Conservation (phyloP, 2,113 vertebrate species). For the Lagenorhynchus albirostris region DNA sequence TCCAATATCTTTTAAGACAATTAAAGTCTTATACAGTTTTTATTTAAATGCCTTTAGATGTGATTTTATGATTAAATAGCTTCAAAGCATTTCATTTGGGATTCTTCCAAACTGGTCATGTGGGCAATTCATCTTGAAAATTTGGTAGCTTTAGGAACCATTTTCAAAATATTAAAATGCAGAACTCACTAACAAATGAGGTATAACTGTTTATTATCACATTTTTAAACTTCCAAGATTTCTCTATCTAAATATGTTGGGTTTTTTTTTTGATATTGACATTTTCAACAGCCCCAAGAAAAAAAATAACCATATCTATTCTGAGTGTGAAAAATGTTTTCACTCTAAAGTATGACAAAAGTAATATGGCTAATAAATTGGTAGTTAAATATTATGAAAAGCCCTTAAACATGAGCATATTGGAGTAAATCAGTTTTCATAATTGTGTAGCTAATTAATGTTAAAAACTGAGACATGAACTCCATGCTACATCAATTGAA, state of each 20-base stretch:
- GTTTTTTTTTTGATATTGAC: background rate
- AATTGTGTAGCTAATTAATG: background rate
- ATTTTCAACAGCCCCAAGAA: background rate
- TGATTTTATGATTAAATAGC: background rate
- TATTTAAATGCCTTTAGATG: background rate
- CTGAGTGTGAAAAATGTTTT: conserved; percentile 2
- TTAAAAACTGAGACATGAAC: background rate
- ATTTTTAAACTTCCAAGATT: conserved; percentile 6
- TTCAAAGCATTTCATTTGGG: background rate
- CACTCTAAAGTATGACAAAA: conserved; percentile 18
- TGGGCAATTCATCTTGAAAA: conserved; percentile 23
- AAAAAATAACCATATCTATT: conserved; percentile 10
- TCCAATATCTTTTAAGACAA: background rate
- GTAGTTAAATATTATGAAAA: conserved; percentile 10
- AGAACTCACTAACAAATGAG: background rate
- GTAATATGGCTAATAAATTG: background rate
- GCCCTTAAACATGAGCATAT: background rate
- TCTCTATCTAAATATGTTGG: background rate
- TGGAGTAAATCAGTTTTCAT: background rate
- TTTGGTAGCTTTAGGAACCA: background rate
- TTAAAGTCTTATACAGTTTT: background rate
- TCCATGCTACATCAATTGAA: background rate
- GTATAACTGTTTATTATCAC: background rate
- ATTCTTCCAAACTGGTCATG: background rate
- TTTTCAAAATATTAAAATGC: conserved; percentile 25